Percentiles rank a stretch among this genome's conserved stretches.
These are phyloP conservation scores for Trematomus bernacchii DNA, from an alignment of 2,797 vertebrate genomes.

Conservation along the genomic window DNA sequence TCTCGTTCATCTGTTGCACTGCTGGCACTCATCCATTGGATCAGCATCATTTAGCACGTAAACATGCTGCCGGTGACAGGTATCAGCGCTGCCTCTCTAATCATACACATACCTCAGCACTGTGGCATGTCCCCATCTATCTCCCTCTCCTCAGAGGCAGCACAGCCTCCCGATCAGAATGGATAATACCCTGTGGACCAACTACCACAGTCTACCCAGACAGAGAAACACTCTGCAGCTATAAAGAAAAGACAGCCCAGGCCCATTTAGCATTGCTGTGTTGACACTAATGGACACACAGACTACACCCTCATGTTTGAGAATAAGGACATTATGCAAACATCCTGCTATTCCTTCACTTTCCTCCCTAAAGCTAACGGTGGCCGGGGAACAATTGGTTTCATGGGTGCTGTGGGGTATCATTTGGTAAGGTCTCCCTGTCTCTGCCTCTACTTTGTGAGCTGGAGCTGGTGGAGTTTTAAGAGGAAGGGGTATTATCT, in stretches of 20 bases:
- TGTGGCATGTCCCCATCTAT: slow-evolving; percentile 80
- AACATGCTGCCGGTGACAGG: slow-evolving; percentile 81
- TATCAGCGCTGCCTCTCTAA: slow-evolving; percentile 81
- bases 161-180: slow-evolving; percentile 81
- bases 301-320: slow-evolving; percentile 80
- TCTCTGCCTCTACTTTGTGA: slow-evolving; percentile 76
- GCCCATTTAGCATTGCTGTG: slow-evolving; percentile 76
- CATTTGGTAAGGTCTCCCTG: slow-evolving; percentile 75
- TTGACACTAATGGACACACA: slow-evolving; percentile 80
- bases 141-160: slow-evolving; percentile 78
- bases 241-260: slow-evolving; percentile 72
- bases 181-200: slow-evolving; percentile 83
- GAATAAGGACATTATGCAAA: slow-evolving; percentile 81
- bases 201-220: slow-evolving; percentile 72
- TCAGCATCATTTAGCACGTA: slow-evolving; percentile 82
- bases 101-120: slow-evolving; percentile 75
- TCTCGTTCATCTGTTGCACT: slow-evolving; percentile 66
- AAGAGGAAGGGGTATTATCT: slow-evolving; percentile 85
- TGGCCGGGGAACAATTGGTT: slow-evolving; percentile 75
- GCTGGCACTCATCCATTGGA: slow-evolving; percentile 69
- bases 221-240: slow-evolving; percentile 59
- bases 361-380: slow-evolving; percentile 67
- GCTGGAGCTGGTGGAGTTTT: slow-evolving; percentile 81
- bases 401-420: slow-evolving; percentile 78
- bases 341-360: slow-evolving; percentile 58